These are phyloP conservation scores for Galerucella nymphaeae DNA, from an alignment of 2,888 invertebrate genomes.

Conservation along the genomic window DNA sequence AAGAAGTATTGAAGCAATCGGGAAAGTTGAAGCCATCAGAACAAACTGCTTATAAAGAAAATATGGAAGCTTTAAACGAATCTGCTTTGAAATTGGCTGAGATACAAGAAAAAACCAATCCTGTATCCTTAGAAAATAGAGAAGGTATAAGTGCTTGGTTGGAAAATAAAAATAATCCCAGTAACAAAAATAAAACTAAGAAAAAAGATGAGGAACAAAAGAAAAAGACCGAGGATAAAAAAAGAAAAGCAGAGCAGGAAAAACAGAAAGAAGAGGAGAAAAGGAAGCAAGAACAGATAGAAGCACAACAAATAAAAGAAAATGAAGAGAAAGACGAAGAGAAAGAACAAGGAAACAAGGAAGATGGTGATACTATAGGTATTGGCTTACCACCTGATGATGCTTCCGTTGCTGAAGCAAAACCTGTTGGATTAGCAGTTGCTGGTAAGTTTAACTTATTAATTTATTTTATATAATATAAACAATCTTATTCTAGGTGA, in stretches of 20 bases:
- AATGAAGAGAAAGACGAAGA: constrained; percentile 46
- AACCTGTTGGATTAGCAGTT: constrained; percentile 73
- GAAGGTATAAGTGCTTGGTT: constrained; percentile 60
- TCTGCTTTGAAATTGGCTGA: constrained; percentile 59
- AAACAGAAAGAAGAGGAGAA: constrained; percentile 49
- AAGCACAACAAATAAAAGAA: constrained; percentile 47
- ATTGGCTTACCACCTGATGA: constrained; percentile 70
- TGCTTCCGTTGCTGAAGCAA: constrained; percentile 79
- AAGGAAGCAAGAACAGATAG: constrained; percentile 46
- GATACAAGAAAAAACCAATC: constrained; percentile 55
- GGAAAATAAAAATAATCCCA: constrained; percentile 51
- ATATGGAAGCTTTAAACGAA: constrained; percentile 64
- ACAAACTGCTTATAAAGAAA: constrained; percentile 69
- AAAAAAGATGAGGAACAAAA: constrained; percentile 51
- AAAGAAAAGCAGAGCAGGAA: constrained; percentile 46
- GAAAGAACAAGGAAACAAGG: constrained; percentile 53
- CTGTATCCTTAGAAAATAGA: constrained; percentile 52
- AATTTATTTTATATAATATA: constrained; percentile 4
- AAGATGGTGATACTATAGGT: constrained; percentile 61
- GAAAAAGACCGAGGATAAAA: constrained; percentile 45
- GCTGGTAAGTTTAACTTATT: constrained; percentile 56
- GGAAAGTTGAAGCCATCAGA: constrained; percentile 69
- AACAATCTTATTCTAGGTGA: constrained; percentile 66
- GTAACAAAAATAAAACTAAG: constrained; percentile 39
- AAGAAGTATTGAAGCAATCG: constrained; percentile 71